These are phyloP conservation scores for Drosophila cardini DNA, from an alignment of 1,140 invertebrate genomes.

Conservation along the genomic window DNA sequence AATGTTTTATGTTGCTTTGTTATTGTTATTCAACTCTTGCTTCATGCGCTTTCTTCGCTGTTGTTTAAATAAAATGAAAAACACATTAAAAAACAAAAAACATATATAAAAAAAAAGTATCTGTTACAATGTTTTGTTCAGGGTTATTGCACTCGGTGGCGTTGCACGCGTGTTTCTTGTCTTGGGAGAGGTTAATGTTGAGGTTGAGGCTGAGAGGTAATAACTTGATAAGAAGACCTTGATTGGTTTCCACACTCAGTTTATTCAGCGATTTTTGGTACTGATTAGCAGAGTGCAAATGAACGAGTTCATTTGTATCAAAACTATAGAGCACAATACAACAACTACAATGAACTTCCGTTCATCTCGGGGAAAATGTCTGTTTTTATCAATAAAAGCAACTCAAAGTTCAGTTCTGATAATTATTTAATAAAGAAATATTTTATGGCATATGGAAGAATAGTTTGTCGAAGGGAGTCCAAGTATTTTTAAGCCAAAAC, in stretches of 20 bases:
- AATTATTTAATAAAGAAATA: neutral
- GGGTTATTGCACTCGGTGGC: conserved; percentile 69
- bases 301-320: conserved; percentile 6
- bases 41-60: conserved; percentile 60
- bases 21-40: conserved; percentile 51
- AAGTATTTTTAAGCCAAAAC: no score
- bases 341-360: conserved; percentile 27
- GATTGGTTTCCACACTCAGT: neutral
- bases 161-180: conserved; percentile 32
- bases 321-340: neutral
- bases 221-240: conserved; percentile 35
- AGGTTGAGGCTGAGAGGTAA: neutral
- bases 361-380: conserved; percentile 4
- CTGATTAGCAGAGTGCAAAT: conserved; percentile 20
- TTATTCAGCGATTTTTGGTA: conserved; percentile 23
- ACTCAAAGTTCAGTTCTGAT: conserved; percentile 19
- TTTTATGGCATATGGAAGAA: no score
- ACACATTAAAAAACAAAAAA: conserved; percentile 41
- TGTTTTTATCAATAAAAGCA: conserved; percentile 28
- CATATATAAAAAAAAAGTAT: conserved; percentile 27
- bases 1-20: conserved; percentile 26
- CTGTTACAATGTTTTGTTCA: conserved; percentile 27
- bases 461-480: no score
- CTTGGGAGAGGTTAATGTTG: no score
- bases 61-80: conserved; percentile 31